Evolutionary conservation across 2,797 vertebrate genomes (phyloP), one percentile per base, ranked within the genome.

Genomic region (Euthynnus affinis): DNA sequence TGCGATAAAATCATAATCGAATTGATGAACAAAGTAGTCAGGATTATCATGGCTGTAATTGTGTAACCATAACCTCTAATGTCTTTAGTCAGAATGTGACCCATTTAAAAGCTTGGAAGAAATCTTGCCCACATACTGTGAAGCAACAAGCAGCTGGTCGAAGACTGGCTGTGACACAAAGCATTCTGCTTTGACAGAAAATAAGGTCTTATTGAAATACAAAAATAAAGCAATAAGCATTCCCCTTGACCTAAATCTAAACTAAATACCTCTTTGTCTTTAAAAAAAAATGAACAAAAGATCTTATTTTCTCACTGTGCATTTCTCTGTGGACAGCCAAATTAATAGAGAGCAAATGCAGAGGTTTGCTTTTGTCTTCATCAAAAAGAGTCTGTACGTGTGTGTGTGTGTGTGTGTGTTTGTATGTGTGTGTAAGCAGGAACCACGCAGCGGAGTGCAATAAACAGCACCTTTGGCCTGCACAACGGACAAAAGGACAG

Each of bases 101-200:
- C 89, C 76, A 91, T 90, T 91, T 91, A 74, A 87, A 88, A 87
- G 69, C 78, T 77, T 42, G 32, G 81, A 90, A 80, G 80, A 90
- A 87, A 87, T 83, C 81, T 84, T 86, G 64, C 74, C 63, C 82
- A 66, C 89, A 83, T 81, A 80, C 77, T 78, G 87, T 80, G 86
- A 83, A 87, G 89, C 88, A 88, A 83, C 83, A 88, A 82, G 86
- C 90, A 88, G 88, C 89, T 90, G 90, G 84, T 87, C 72, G 48
- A 76, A 78, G 83, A 62, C 77, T 27, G 60, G 57, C 58, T 77
- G 53, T 65, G 81, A 90, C 79, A 79, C 71, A 71, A 67, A 71
- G 65, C 51, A 12, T 74, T 84, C 66, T 71, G 64, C 75, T 82
- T 62, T 52, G 66, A 65, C 60, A 72, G 80, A 77, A 82, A 81